Percentiles rank a stretch among this genome's conserved stretches.
phyloP scores from a whole-genome alignment of 2,113 vertebrate genomes.

The Melanocharis versteri region DNA sequence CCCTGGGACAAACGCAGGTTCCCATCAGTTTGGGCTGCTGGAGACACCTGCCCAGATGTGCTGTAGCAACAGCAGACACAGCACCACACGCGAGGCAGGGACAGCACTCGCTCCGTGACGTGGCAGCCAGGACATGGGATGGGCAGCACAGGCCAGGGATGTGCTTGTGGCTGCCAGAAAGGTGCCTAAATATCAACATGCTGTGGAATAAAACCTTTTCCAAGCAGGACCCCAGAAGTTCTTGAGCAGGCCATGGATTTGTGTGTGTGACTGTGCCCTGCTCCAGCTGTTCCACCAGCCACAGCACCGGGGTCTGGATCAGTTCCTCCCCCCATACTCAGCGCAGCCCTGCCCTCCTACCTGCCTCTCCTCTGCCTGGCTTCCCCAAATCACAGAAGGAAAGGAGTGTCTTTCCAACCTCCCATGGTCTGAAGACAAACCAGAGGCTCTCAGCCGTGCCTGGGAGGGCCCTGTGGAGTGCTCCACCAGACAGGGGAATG shows the following conservation, averaged over 20 bases:
- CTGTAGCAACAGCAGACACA: background rate
- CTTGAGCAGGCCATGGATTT: background rate
- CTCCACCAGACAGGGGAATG: background rate
- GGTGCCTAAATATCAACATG: accelerated
- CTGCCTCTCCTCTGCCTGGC: background rate
- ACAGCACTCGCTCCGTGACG: accelerated
- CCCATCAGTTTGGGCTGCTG: background rate
- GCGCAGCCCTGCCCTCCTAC: background rate
- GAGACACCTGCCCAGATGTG: slow-evolving; percentile 1
- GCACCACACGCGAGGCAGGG: background rate
- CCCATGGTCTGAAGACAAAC: background rate
- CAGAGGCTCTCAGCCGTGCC: background rate
- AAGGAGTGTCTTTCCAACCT: background rate
- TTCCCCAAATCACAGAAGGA: background rate
- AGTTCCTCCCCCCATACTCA: background rate
- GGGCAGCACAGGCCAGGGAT: background rate
- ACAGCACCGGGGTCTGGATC: background rate
- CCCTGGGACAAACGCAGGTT: background rate
- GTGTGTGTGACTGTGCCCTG: accelerated
- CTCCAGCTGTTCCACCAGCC: background rate
- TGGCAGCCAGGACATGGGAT: background rate
- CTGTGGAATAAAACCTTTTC: background rate
- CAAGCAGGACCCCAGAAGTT: background rate
- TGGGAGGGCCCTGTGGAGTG: background rate
- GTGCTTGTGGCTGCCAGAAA: background rate